phyloP scores from a whole-genome alignment of 2,888 invertebrate genomes.

The Cantharis nigra region DNA sequence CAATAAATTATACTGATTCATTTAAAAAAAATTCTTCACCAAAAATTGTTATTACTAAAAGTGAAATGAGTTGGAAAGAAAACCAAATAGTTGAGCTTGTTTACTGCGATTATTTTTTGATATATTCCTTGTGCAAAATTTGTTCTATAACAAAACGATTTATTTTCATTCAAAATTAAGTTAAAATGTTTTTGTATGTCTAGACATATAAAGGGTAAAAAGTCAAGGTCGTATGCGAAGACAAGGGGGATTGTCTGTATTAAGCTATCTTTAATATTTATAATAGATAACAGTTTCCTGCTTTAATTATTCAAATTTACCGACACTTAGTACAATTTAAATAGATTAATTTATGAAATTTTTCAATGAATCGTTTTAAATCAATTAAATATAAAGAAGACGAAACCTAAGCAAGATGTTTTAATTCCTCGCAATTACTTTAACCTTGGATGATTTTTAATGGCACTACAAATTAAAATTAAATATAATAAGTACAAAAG shows the following conservation, averaged over 20 bases:
- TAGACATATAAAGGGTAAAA: neutral
- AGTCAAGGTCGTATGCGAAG: neutral
- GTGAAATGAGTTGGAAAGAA: neutral
- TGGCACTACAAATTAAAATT: neutral
- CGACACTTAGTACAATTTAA: neutral
- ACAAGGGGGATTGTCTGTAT: neutral
- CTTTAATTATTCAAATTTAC: neutral
- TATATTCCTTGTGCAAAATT: neutral
- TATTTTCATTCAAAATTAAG: neutral
- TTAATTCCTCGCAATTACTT: neutral
- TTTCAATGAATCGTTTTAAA: neutral
- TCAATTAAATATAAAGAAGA: neutral
- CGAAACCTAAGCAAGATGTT: neutral
- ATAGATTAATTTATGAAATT: neutral
- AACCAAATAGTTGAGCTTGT: neutral
- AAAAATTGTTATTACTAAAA: neutral
- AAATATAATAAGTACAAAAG: neutral
- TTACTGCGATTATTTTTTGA: neutral
- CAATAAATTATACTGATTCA: neutral
- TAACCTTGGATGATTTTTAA: neutral
- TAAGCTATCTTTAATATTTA: neutral
- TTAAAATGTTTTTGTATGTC: neutral
- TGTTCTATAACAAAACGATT: neutral
- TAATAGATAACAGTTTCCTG: neutral
- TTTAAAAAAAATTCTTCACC: neutral